Evolutionary conservation across 2,113 vertebrate species (phyloP), one percentile per base, ranked within the genome.

Genomic region (Gymnocephalus cernua): DNA sequence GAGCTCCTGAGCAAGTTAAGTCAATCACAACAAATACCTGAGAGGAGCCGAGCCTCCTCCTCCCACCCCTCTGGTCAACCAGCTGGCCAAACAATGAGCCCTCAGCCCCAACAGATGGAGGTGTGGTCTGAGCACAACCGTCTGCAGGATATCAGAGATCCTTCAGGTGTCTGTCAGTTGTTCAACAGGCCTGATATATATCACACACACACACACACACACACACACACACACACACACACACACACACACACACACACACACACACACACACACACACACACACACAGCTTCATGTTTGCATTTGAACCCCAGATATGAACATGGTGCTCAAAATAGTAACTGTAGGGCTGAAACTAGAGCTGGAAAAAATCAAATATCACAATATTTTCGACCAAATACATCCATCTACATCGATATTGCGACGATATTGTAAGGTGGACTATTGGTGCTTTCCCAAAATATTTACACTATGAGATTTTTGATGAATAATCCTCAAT

Each of bases 61-160:
- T n/a, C 27, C 65, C 18, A 1, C 18, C 27, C 48, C 64, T 13
- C 69, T 3, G 38, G 38, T 41, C 10, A 41, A 32, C 50, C 79
- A 67, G 47, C 73, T 62, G 68, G 63, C 56, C 57, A 8, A 29
- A 6, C 45, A 3, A 32, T 32, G 44, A 16, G 25, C 18, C 13
- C 23, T 7, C 32, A 4, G 25, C 54, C 83, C 14, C 10, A 5
- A 62, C 76, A 77, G 70, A 70, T 59, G 41, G 72, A 75, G 61
- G 71, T n/a, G 78, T 35, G 76, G 67, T 19, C 50, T 45, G 74
- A 44, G 58, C 14, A 44, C 19, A 80, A 78, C 80, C 86, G 67
- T 80, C 77, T 86, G 85, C 74, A 77, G 51, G n/a, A n/a, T 54
- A 44, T 77, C 66, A 27, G 62, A 53, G 54, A 41, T 66, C 79